Evolutionary conservation across 2,888 invertebrate genomes (phyloP), one percentile per base, ranked within the genome.

Genomic region (Hydrotaea diabolus): DNA sequence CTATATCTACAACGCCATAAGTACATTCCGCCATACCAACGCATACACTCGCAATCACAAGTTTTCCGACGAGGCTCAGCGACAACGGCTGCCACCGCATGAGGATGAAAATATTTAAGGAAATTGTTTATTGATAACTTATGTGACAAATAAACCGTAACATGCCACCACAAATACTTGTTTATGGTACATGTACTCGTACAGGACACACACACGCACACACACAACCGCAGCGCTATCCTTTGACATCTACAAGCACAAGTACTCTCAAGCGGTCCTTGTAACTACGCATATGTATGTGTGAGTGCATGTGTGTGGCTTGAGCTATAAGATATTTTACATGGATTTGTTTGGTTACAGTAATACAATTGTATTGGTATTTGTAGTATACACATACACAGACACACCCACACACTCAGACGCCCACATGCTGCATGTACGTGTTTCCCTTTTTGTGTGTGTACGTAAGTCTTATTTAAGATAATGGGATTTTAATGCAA

Each of bases 51-150:
- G 36, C 8, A n/a, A n/a, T n/a, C n/a, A n/a, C n/a, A n/a, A n/a
- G n/a, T n/a, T n/a, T n/a, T n/a, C 7, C 31, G 43, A n/a, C 49
- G 2, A 2, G n/a, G 2, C 49, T 13, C 49, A 49, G 49, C 31
- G 31, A 31, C n/a, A 31, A 31, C 26, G 4, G 26, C 21, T 59
- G 59, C 26, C 59, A 59, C 59, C 23, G 13, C 2, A 59, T 23
- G 23, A 26, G 59, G 59, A 59, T 59, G 59, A 59, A 59, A 59
- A 59, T 59, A 59, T 59, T 55, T 23, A 59, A 59, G 26, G 59
- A 59, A 59, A 59, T 59, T 59, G 59, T 59, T 59, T 59, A 59
- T 59, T 59, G 59, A 59, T 59, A 59, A 23, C 59, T 59, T 59
- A 59, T 59, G 59, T 59, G 59, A 59, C 59, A 59, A 59, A 59